A percentile compares a stretch with the other conserved stretches of the same genome.
phyloP scores from a whole-genome alignment of 2,797 vertebrate genomes.

The Pangasius mekongensis region DNA sequence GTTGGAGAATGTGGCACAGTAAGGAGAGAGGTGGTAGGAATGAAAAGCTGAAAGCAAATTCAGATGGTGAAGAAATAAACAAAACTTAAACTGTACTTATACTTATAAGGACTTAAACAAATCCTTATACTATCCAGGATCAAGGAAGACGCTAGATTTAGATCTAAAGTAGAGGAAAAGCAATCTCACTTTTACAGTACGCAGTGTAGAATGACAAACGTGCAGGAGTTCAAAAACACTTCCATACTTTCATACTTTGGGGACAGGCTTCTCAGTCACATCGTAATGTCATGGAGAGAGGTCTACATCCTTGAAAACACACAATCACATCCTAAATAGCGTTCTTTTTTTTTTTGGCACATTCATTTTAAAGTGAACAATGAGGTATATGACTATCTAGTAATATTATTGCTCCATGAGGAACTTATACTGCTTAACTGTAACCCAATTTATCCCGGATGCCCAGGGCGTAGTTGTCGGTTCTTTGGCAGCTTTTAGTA shows the following conservation, averaged over 20 bases:
- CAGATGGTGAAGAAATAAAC: background rate
- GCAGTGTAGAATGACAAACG: background rate
- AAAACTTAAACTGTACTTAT: background rate
- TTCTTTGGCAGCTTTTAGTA: background rate
- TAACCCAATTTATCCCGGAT: background rate
- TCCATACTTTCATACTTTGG: background rate
- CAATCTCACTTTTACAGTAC: background rate
- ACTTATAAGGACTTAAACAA: too few species aligned
- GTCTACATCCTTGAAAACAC: background rate
- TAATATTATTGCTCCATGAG: background rate
- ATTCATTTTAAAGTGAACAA: background rate
- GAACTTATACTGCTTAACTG: background rate
- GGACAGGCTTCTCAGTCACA: conserved; percentile 9
- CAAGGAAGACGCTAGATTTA: background rate
- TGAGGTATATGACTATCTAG: background rate
- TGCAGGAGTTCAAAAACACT: background rate
- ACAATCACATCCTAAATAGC: background rate
- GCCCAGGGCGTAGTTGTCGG: background rate
- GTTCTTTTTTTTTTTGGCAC: background rate
- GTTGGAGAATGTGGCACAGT: background rate
- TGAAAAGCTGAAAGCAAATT: background rate
- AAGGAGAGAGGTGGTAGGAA: background rate
- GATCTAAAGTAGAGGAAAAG: background rate
- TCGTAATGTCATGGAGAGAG: conserved; percentile 6
- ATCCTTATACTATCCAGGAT: background rate